These are phyloP conservation scores for Erebia palarica DNA, from an alignment of 2,888 invertebrate genomes.

Conservation along the genomic window DNA sequence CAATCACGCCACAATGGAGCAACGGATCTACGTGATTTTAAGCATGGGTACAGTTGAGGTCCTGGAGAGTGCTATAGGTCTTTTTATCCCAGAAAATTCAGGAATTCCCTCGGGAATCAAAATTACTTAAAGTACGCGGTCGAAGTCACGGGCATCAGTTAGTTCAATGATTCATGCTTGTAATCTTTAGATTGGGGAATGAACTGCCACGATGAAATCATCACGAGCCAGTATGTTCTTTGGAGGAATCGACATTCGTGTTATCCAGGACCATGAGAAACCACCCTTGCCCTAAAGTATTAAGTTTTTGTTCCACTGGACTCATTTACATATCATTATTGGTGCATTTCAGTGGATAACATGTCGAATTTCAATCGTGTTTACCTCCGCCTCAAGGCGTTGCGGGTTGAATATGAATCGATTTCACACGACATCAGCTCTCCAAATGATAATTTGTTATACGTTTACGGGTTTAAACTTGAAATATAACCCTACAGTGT, in stretches of 20 bases:
- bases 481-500: constrained; percentile 66
- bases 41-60: no score
- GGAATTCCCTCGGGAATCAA: no score
- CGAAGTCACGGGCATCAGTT: no score
- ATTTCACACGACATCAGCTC: constrained; percentile 60
- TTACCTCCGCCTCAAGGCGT: constrained; percentile 57
- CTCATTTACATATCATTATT: constrained; percentile 78
- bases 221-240: background rate
- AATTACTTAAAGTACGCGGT: no score
- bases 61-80: no score
- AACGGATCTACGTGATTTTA: no score
- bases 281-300: constrained; percentile 41
- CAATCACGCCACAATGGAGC: no score
- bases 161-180: no score
- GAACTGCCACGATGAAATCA: background rate
- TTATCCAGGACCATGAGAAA: background rate
- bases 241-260: background rate
- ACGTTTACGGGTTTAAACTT: constrained; percentile 32
- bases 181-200: background rate
- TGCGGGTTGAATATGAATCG: constrained; percentile 64
- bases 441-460: constrained; percentile 26
- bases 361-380: constrained; percentile 72
- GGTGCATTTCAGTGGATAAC: constrained; percentile 69
- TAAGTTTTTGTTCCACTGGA: constrained; percentile 66
- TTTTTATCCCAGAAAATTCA: no score